Percentiles rank a stretch among this genome's conserved stretches.
Evolutionary conservation across 2,797 vertebrate species (phyloP).

Genomic region (Vespertilio murinus): DNA sequence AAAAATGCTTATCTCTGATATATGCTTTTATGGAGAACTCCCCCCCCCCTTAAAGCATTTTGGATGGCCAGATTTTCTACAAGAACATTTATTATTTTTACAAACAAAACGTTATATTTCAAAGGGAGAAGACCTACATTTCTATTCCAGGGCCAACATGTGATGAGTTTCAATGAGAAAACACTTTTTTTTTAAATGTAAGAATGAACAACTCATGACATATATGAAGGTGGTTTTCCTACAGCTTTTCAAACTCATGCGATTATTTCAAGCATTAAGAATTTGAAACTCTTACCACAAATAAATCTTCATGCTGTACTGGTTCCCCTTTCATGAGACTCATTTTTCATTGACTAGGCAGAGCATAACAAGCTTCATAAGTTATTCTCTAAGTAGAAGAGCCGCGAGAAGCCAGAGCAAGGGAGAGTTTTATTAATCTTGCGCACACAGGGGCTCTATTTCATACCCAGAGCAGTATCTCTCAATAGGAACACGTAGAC

Average conservation of each 20-base stretch:
- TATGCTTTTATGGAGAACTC: background rate
- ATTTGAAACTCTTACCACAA: background rate
- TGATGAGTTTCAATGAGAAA: background rate
- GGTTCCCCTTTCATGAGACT: slow-evolving; percentile 10
- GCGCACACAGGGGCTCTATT: background rate
- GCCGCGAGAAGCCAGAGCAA: background rate
- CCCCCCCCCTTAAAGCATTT: slow-evolving; percentile 14
- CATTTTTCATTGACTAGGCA: background rate
- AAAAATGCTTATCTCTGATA: background rate
- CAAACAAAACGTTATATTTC: background rate
- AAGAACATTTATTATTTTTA: background rate
- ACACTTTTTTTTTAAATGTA: background rate
- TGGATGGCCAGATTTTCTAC: slow-evolving; percentile 12
- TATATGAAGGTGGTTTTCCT: background rate
- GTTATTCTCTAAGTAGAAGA: background rate
- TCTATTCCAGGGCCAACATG: background rate
- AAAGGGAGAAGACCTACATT: background rate
- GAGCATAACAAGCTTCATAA: background rate
- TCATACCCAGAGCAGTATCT: background rate
- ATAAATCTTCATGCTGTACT: background rate
- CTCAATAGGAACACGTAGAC: background rate
- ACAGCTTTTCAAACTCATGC: background rate
- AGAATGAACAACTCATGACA: slow-evolving; percentile 2
- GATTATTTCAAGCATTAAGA: slow-evolving; percentile 39
- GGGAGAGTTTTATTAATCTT: background rate